Conservation (phyloP, 2,113 vertebrate genomes). For the Gallinago media region DNA sequence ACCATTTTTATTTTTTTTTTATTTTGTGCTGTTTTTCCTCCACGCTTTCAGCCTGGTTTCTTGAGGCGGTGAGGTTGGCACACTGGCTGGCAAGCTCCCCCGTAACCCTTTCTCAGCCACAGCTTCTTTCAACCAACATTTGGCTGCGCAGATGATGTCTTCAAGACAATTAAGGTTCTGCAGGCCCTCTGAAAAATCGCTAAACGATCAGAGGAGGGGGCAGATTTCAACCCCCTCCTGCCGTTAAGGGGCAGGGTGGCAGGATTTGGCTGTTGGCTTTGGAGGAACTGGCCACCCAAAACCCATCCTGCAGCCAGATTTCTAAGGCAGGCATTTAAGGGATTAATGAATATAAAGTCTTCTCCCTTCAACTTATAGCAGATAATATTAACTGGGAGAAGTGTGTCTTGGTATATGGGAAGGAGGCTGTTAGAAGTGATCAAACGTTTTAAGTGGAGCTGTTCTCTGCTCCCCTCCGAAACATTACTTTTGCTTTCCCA, state of each 20-base stretch:
- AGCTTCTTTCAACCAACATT: background rate
- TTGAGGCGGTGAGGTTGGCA: background rate
- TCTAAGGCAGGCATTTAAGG: background rate
- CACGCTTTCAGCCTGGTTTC: background rate
- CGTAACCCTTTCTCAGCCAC: background rate
- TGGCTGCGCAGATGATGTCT: background rate
- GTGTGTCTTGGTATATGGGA: background rate
- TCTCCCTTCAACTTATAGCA: background rate
- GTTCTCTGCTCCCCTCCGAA: background rate
- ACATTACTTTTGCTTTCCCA: background rate
- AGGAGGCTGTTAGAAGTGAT: background rate
- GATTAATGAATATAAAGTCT: background rate
- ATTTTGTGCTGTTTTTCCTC: background rate
- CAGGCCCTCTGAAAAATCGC: background rate
- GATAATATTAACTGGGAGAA: background rate
- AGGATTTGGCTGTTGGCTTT: background rate
- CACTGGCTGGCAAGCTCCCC: background rate
- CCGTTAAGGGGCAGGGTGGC: background rate
- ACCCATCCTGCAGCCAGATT: background rate
- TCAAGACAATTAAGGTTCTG: background rate
- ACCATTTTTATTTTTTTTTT: background rate
- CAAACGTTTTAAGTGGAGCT: background rate
- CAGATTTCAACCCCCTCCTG: background rate
- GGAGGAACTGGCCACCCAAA: background rate
- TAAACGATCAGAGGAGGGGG: background rate